Percentiles rank a stretch among this genome's conserved stretches.
phyloP scores from a whole-genome alignment of 2,888 invertebrate genomes.

The Clostera curtula region DNA sequence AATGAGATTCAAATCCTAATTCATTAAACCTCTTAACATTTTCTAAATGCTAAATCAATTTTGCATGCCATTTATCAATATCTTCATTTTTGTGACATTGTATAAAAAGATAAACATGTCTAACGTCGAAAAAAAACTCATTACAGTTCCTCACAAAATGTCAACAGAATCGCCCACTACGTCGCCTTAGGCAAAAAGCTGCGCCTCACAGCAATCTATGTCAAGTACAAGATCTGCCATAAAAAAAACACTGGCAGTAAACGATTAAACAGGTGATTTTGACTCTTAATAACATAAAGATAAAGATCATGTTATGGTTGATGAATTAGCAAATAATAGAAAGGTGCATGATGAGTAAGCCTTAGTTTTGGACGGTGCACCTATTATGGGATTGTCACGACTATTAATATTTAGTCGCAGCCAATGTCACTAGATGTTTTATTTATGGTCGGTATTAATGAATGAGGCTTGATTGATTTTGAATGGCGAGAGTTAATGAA shows the following conservation, averaged over 20 bases:
- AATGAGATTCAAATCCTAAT: too few species aligned
- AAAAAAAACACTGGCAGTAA: neutral
- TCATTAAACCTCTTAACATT: too few species aligned
- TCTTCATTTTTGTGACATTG: too few species aligned
- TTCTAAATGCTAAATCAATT: too few species aligned
- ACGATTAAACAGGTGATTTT: slow-evolving; percentile 1
- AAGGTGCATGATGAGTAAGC: slow-evolving; percentile 20
- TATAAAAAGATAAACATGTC: neutral
- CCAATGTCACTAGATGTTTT: slow-evolving; percentile 16
- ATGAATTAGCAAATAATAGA: slow-evolving; percentile 5
- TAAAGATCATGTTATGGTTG: slow-evolving; percentile 1
- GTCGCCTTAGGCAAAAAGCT: slow-evolving; percentile 29
- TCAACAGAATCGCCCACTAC: slow-evolving; percentile 37
- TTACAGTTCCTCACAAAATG: slow-evolving; percentile 26
- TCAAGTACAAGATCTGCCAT: slow-evolving; percentile 36
- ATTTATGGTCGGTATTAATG: slow-evolving; percentile 7
- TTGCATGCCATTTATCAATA: too few species aligned
- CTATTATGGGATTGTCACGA: slow-evolving; percentile 39
- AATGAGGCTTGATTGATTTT: slow-evolving; percentile 2
- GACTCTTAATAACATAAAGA: neutral
- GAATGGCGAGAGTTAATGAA: neutral
- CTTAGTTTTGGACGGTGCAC: slow-evolving; percentile 21
- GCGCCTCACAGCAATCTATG: slow-evolving; percentile 38
- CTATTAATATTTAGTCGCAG: slow-evolving; percentile 14
- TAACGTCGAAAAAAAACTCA: slow-evolving; percentile 19